Evolutionary conservation across 1,140 invertebrate species (phyloP).

Genomic region (Pygmarrhopalites habei): DNA sequence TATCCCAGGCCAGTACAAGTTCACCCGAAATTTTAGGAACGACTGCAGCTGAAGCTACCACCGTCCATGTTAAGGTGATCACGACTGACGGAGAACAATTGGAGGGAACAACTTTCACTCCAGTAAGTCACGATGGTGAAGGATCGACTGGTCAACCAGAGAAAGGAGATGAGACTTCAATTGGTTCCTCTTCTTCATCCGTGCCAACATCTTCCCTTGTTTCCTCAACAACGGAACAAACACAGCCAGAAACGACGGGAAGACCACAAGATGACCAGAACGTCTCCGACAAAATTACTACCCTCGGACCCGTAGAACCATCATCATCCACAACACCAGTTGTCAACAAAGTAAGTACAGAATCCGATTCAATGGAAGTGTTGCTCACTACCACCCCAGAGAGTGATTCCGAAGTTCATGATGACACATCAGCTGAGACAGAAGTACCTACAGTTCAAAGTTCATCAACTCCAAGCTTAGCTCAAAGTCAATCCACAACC

Average conservation of each 20-base stretch:
- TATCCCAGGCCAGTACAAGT: not conserved
- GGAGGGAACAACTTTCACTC: too few species aligned
- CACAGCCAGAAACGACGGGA: too few species aligned
- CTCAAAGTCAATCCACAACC: not conserved
- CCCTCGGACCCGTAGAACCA: too few species aligned
- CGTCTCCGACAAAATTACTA: too few species aligned
- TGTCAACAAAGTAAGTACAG: not conserved
- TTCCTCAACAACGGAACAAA: not conserved
- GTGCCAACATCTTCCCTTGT: not conserved
- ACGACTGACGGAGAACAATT: too few species aligned
- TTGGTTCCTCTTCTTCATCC: not conserved
- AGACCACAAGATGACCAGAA: too few species aligned
- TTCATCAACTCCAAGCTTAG: not conserved
- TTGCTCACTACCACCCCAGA: constrained; percentile 1
- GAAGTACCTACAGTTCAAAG: not conserved
- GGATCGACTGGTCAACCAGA: too few species aligned
- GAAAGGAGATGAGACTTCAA: not conserved
- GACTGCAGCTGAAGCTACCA: not conserved
- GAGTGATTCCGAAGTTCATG: not conserved
- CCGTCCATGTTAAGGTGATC: not conserved
- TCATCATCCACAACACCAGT: too few species aligned
- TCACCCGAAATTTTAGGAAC: not conserved
- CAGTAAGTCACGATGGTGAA: too few species aligned
- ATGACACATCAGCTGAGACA: not conserved
- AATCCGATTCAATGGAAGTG: not conserved